Conservation (phyloP, 2,797 vertebrate species). For the Columba guinea region DNA sequence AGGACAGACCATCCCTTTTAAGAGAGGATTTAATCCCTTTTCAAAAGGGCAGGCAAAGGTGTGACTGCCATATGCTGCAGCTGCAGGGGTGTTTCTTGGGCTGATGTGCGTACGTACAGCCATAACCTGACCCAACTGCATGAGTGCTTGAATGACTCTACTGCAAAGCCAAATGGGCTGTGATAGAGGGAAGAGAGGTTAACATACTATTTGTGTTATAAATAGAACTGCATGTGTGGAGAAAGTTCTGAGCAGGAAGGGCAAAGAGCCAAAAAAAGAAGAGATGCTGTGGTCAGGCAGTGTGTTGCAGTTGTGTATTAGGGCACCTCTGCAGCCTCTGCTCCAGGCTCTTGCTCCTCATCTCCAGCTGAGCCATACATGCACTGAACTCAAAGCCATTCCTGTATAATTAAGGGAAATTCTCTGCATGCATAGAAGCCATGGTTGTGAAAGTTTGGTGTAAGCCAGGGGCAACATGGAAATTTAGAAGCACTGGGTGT, state of each 20-base stretch:
- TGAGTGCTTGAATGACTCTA: not conserved
- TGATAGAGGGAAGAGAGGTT: not conserved
- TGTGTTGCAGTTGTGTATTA: accelerated
- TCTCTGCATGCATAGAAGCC: not conserved
- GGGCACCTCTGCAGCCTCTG: not conserved
- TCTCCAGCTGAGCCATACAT: not conserved
- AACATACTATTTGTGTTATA: not conserved
- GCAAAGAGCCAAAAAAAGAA: not conserved
- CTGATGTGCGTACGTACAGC: too few species aligned
- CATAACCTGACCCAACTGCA: not conserved
- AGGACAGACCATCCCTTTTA: not conserved
- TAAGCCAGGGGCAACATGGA: not conserved
- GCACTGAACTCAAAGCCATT: not conserved
- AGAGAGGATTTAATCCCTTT: not conserved
- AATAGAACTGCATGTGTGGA: not conserved
- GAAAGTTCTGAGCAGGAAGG: not conserved
- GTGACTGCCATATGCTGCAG: not conserved
- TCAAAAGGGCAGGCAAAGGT: not conserved
- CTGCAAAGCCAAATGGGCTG: not conserved
- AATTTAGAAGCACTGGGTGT: not conserved
- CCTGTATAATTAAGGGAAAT: not conserved
- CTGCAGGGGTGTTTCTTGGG: not conserved
- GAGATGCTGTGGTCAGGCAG: not conserved
- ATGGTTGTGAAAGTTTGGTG: not conserved
- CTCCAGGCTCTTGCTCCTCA: not conserved